Evolutionary conservation across 2,113 vertebrate genomes (phyloP), one percentile per base, ranked within the genome.

Genomic region (Euleptes europaea): DNA sequence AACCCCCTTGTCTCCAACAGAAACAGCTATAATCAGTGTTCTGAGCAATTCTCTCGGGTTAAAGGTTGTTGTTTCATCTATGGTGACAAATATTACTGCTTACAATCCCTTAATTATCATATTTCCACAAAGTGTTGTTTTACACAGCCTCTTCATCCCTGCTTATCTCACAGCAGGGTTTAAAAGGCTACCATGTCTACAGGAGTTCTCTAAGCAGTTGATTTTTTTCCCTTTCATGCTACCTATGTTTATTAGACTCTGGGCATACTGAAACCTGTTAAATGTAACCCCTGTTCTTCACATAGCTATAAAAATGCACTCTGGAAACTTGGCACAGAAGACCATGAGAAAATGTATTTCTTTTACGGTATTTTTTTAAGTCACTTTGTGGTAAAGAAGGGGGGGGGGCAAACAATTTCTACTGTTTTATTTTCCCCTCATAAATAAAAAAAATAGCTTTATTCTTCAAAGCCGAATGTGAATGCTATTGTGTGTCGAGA

Each of bases 1-100:
- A 87, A 94, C 90, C 86, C 0, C 0, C 82, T 89, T 73, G 78
- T 89, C 84, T 83, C 83, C 81, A 93, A 90, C 80, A 90, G 78
- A 84, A 93, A 8, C 12, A 84, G 88, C 49, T 49, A 57, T 82
- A 73, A 94, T 70, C 26, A 85, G 60, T 38, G 87, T 90, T 90
- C 76, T 89, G 72, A 90, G 83, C 51, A 21, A 38, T 88, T 89
- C 87, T 92, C 28, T 42, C 84, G 23, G 28, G 67, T 83, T 90
- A 89, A 92, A 92, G 67, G 84, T 82, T 88, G 51, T 88, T 94
- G 47, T 89, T 92, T 92, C 75, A 35, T 75, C 49, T 87, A 42
- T 13, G 40, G 7, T 3, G 63, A 35, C 23, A 82, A 23, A 54
- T 67, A 84, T 67, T 42, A 75, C 67, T 80, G 80, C 66, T 89